phyloP scores from a whole-genome alignment of 2,797 vertebrate species.

The Muscicapa comitata region DNA sequence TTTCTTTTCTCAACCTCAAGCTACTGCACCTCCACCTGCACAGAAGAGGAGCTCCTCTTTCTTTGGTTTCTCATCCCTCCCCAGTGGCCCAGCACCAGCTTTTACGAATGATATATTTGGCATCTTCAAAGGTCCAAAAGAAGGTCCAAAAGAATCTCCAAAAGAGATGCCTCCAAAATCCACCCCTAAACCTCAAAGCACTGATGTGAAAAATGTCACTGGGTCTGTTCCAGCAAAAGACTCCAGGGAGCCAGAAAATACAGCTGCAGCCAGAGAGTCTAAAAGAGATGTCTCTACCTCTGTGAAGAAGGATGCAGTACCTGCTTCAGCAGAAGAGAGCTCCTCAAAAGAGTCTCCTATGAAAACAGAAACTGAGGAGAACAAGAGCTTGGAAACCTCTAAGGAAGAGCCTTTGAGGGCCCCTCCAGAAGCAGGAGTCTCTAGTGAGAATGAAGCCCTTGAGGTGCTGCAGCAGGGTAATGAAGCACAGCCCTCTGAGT shows the following conservation, averaged over 20 bases:
- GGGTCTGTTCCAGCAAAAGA: not conserved
- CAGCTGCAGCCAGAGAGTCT: not conserved
- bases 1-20: slow-evolving; percentile 83
- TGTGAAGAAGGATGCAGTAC: not conserved
- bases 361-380: not conserved
- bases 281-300: not conserved
- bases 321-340: not conserved
- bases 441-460: not conserved
- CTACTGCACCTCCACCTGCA: slow-evolving; percentile 72
- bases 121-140: slow-evolving; percentile 78
- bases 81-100: slow-evolving; percentile 67
- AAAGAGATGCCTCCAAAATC: slow-evolving; percentile 46
- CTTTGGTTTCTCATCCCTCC: slow-evolving; percentile 77
- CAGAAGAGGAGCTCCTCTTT: slow-evolving; percentile 79
- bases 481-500: not conserved
- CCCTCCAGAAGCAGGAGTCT: not conserved
- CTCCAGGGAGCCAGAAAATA: not conserved
- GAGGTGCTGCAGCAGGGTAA: not conserved
- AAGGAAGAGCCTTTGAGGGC: not conserved
- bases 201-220: not conserved
- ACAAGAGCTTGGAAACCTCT: not conserved
- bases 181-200: slow-evolving; percentile 35
- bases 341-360: not conserved
- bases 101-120: slow-evolving; percentile 84
- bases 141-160: slow-evolving; percentile 65